Evolutionary conservation across 2,797 vertebrate species (phyloP).

Genomic region (Podarcis lilfordi): DNA sequence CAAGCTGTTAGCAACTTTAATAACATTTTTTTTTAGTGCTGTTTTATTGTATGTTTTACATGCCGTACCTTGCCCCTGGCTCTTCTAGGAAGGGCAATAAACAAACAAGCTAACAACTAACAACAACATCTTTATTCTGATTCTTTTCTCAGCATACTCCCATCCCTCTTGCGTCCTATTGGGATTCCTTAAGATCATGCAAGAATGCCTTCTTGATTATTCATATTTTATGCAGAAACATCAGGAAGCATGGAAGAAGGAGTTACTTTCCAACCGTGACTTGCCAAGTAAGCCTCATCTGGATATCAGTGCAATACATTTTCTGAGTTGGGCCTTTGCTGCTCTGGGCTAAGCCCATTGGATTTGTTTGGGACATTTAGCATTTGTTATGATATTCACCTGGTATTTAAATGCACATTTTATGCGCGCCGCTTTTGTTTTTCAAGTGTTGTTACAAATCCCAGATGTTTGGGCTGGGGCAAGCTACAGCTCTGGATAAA

Average conservation of each 20-base stretch:
- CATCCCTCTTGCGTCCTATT: neutral
- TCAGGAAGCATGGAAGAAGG: neutral
- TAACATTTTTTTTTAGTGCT: too few species aligned
- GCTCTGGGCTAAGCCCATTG: neutral
- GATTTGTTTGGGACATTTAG: neutral
- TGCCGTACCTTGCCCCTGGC: too few species aligned
- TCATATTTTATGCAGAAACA: neutral
- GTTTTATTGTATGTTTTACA: too few species aligned
- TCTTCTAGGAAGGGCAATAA: neutral
- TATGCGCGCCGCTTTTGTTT: neutral
- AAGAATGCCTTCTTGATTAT: neutral
- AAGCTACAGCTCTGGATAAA: neutral
- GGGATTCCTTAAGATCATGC: neutral
- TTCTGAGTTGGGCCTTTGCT: neutral
- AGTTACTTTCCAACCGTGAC: neutral
- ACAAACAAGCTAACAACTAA: too few species aligned
- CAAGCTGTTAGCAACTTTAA: too few species aligned
- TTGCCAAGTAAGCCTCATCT: neutral
- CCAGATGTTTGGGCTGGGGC: constrained; percentile 1
- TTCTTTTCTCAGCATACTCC: neutral
- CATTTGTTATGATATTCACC: neutral
- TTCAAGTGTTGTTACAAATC: neutral
- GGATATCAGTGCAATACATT: neutral
- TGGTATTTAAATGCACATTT: neutral
- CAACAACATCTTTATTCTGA: neutral